Evolutionary conservation across 2,888 invertebrate species (phyloP).

Genomic region (Epistrophella euchroma): DNA sequence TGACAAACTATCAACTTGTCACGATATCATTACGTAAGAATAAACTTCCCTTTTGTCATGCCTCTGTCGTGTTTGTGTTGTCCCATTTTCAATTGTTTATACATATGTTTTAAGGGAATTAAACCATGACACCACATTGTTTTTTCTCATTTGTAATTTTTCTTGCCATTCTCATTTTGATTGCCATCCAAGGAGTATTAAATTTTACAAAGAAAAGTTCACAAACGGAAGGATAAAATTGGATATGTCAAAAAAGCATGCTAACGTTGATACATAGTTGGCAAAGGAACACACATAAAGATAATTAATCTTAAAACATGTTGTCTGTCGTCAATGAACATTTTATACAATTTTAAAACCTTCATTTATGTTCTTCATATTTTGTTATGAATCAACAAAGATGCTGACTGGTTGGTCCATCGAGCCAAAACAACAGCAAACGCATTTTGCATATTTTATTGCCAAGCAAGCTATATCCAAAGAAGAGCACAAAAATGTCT

Average conservation of each 20-base stretch:
- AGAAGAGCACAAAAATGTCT: slow-evolving; percentile 39
- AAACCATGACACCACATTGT: slow-evolving; percentile 59
- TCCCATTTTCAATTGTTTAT: slow-evolving; percentile 49
- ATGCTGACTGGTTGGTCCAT: slow-evolving; percentile 46
- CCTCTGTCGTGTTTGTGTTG: background rate
- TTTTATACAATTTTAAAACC: slow-evolving; percentile 37
- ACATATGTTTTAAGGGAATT: slow-evolving; percentile 48
- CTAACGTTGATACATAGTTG: background rate
- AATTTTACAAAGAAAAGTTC: background rate
- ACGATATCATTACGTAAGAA: slow-evolving; percentile 30
- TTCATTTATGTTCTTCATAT: slow-evolving; percentile 6
- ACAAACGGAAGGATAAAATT: slow-evolving; percentile 42
- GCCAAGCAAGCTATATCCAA: background rate
- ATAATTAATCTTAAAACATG: slow-evolving; percentile 70
- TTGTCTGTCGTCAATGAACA: slow-evolving; percentile 59
- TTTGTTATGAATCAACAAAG: slow-evolving; percentile 3
- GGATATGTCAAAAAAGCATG: slow-evolving; percentile 13
- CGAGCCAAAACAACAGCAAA: slow-evolving; percentile 53
- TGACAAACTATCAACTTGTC: slow-evolving; percentile 66
- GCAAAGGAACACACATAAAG: slow-evolving; percentile 39
- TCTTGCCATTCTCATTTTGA: slow-evolving; percentile 56
- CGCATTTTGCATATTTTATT: slow-evolving; percentile 66
- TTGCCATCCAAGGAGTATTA: slow-evolving; percentile 40
- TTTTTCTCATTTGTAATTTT: slow-evolving; percentile 27
- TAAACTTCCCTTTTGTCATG: background rate